phyloP scores from a whole-genome alignment of 2,113 vertebrate species.

The Thunnus maccoyii region DNA sequence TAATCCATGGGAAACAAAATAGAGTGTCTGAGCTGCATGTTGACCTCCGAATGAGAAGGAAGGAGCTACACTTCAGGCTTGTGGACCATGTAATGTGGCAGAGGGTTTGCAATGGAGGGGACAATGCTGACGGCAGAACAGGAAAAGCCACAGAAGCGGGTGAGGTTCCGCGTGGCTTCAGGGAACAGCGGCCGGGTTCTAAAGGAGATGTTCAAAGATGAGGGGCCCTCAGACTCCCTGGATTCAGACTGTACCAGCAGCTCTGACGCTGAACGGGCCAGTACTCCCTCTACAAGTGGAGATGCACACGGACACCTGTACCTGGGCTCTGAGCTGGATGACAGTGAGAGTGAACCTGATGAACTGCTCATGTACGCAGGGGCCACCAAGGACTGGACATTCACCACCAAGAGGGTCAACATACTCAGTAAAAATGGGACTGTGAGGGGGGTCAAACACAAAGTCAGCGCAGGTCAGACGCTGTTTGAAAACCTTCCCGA shows the following conservation, averaged over 20 bases:
- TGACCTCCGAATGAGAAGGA: slow-evolving; percentile 66
- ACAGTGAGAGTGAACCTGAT: slow-evolving; percentile 89
- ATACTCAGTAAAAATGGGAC: slow-evolving; percentile 98
- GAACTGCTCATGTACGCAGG: slow-evolving; percentile 90
- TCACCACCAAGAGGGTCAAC: slow-evolving; percentile 93
- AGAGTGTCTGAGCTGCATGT: slow-evolving; percentile 61
- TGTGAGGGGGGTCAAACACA: slow-evolving; percentile 95
- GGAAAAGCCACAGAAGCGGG: slow-evolving; percentile 89
- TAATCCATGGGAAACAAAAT: slow-evolving; percentile 76
- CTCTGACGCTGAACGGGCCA: slow-evolving; percentile 90
- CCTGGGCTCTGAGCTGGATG: slow-evolving; percentile 87
- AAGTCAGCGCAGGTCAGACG: slow-evolving; percentile 97
- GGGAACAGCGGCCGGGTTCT: slow-evolving; percentile 94
- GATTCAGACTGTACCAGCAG: slow-evolving; percentile 93
- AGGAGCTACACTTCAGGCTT: slow-evolving; percentile 55
- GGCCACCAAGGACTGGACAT: slow-evolving; percentile 88
- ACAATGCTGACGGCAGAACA: slow-evolving; percentile 77
- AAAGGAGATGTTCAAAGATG: slow-evolving; percentile 94
- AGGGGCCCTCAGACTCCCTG: slow-evolving; percentile 88
- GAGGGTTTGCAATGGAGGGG: slow-evolving; percentile 80
- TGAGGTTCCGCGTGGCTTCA: slow-evolving; percentile 95
- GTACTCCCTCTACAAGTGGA: slow-evolving; percentile 86
- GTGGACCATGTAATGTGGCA: slow-evolving; percentile 86
- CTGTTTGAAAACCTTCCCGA: slow-evolving; percentile 93
- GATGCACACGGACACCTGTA: slow-evolving; percentile 86